Evolutionary conservation across 92 coral and sea anemone species (phyloP), one percentile per base, ranked within the genome.

Genomic region (Zoanthus gigantus): DNA sequence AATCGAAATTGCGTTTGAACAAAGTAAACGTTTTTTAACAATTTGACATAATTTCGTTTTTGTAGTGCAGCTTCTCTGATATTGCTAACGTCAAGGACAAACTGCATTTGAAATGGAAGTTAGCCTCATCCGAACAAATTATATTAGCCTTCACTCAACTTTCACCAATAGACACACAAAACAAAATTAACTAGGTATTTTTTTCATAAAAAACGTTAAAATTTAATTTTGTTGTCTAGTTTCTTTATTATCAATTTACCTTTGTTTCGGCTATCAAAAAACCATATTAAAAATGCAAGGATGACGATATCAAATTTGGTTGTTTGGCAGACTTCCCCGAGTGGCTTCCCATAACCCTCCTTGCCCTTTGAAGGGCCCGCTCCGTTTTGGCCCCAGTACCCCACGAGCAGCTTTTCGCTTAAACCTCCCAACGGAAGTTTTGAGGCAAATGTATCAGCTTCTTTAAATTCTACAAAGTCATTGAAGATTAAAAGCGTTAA

Each of bases 261-360:
- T 80, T 65, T 80, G 72, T 79, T 79, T 45, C 73, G 29, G 28
- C 61, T 31, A 28, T 80, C 85, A 65, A 80, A 80, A 69, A 80
- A 80, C 85, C 85, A 80, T 80, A 80, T 80, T 44, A 80, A 69
- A 74, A 80, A 80, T 17, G 85, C 63, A n/a, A 80, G 85, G 46
- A 65, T 80, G 85, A 80, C 65, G 11, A 80, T 66, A 67, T 42
- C 57, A 29, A 80, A 80, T 28, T 67, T 44, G 61, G 85, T 80
- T 50, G 85, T 61, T 17, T 6, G 10, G 54, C 85, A 80, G 74
- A 80, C 85, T 11, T 80, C 85, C 16, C 16, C 30, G 60, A 80
- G 85, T 9, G 74, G 85, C 23, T 80, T 80, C 5, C 74, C 85
- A 53, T 80, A 80, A 5, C 85, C 85, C 11, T 42, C 23, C 37